Base-by-base conservation (phyloP, 2,888 invertebrate species). In the Oxytorus armatus region DNA sequence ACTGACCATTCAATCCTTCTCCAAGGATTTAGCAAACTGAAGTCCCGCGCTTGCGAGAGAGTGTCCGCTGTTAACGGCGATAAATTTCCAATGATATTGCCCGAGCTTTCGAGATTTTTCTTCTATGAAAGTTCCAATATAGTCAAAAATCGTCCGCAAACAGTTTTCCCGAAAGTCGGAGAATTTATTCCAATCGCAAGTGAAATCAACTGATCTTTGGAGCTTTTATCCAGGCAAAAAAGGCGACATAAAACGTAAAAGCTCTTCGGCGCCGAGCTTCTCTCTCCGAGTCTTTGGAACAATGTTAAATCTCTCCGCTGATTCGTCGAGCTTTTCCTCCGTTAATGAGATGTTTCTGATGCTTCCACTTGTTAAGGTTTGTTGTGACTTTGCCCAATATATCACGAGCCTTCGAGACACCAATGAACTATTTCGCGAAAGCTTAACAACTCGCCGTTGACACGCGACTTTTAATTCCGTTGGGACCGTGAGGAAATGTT, bases 401-500 rank as follows among this genome's bases (percentile, higher is more conserved):
- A 4, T 25, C 14, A 11, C n/a, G 2, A n/a, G 14, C 21, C 21
- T 39, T 39, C 21, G 21, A 23, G n/a, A n/a, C n/a, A n/a, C n/a
- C n/a, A n/a, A n/a, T n/a, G n/a, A n/a, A n/a, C n/a, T n/a, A n/a
- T n/a, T n/a, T n/a, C 16, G 3, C 25, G n/a, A 33, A 55, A 25
- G 33, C 16, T 33, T 21, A 1, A 1, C n/a, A 21, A n/a, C 44
- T 47, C 14, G 16, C 16, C 14, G 44, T 8, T 1, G 44, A 47
- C 44, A 47, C 44, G 16, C 16, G 44, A 14, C 44, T 14, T 1
- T 8, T 14, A 33, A 21, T 57, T 8, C 23, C 53, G 16, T 39
- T 74, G 23, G 74, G 42, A 65, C 59, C 66, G 59, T 53, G 53
- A 72, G 39, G 36, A 74, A 55, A 55, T 25, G 49, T 59, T 23